These are phyloP conservation scores for Corythoichthys haematopterus DNA, from an alignment of 2,113 vertebrate species.

Conservation along the genomic window DNA sequence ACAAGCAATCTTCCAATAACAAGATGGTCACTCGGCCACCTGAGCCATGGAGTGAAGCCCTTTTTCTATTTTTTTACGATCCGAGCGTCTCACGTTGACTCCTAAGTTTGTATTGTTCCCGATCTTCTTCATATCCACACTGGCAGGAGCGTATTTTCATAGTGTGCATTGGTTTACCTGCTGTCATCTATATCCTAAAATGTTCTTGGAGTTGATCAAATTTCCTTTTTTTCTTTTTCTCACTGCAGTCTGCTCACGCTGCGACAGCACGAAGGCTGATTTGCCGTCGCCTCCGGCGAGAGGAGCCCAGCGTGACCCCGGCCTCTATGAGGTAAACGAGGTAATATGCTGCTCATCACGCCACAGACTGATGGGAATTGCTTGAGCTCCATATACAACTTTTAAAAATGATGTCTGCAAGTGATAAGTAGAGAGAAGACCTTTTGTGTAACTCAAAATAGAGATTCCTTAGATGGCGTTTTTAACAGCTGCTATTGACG, in stretches of 20 bases:
- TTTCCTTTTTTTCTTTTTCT: neutral
- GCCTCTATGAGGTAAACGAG: conserved; percentile 38
- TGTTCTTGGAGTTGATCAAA: conserved; percentile 2
- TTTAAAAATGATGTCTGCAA: conserved; percentile 18
- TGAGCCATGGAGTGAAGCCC: neutral
- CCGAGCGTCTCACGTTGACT: neutral
- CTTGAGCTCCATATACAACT: too few species aligned
- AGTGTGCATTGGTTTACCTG: too few species aligned
- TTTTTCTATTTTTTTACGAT: neutral
- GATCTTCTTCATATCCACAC: neutral
- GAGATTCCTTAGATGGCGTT: conserved; percentile 10
- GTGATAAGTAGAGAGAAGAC: conserved; percentile 18
- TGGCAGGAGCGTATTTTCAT: neutral
- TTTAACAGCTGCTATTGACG: too few species aligned
- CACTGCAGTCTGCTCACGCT: conserved; percentile 10
- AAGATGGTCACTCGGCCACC: conserved; percentile 10
- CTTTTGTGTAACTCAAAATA: conserved; percentile 14
- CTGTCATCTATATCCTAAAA: conserved; percentile 9
- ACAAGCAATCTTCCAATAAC: conserved; percentile 5
- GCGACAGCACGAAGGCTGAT: too few species aligned
- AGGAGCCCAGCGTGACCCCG: conserved; percentile 25
- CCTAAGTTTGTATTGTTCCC: neutral
- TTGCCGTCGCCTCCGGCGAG: conserved; percentile 27
- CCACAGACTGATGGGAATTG: conserved; percentile 32
- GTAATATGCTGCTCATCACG: conserved; percentile 24